These are phyloP conservation scores for Tenualosa ilisha DNA, from an alignment of 2,797 vertebrate genomes.

Conservation along the genomic window DNA sequence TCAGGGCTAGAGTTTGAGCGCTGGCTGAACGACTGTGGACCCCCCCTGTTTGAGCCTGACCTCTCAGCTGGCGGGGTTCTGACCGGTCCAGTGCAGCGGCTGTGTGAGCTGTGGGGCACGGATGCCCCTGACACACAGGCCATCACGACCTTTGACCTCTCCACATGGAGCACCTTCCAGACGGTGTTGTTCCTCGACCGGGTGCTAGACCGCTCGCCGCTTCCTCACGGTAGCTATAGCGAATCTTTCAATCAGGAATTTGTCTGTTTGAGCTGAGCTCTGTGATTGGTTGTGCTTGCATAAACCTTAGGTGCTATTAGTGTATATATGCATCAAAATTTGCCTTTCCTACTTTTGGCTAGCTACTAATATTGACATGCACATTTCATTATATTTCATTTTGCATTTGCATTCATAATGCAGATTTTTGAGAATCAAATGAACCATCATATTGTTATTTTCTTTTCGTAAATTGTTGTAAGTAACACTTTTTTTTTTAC, in stretches of 20 bases:
- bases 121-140: constrained; percentile 74
- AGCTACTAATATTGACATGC: not conserved
- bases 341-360: not conserved
- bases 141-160: constrained; percentile 80
- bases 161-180: constrained; percentile 94
- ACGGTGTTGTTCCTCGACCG: constrained; percentile 92
- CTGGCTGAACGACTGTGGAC: constrained; percentile 87
- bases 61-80: constrained; percentile 87
- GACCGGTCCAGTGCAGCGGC: constrained; percentile 83
- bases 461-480: not conserved
- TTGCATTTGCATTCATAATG: not conserved
- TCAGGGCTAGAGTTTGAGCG: constrained; percentile 92
- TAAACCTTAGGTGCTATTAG: not conserved
- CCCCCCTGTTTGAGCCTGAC: constrained; percentile 88
- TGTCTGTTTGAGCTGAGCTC: not conserved
- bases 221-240: constrained; percentile 76
- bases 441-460: too few species aligned
- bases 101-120: constrained; percentile 85
- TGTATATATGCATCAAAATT: not conserved
- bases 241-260: not conserved
- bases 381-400: not conserved
- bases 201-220: constrained; percentile 85
- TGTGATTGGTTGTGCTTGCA: not conserved
- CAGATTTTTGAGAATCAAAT: not conserved
- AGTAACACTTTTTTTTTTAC: not conserved